phyloP scores from a whole-genome alignment of 2,888 invertebrate species.

The Diadromus collaris region DNA sequence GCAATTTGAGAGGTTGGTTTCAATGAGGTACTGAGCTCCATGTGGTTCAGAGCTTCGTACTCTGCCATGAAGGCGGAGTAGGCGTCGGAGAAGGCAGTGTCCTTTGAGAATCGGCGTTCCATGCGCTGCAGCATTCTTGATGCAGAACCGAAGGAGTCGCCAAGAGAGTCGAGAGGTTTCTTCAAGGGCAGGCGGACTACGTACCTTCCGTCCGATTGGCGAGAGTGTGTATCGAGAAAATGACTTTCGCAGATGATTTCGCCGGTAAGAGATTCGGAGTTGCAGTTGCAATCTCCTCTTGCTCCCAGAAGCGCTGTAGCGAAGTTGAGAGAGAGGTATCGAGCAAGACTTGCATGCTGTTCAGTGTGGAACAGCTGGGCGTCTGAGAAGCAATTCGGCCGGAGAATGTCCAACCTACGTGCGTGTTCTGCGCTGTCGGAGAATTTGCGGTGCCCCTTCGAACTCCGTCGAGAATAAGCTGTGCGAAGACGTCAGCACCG shows the following conservation, averaged over 20 bases:
- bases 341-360: conserved; percentile 28
- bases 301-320: conserved; percentile 47
- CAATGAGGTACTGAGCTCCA: conserved; percentile 20
- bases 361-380: neutral
- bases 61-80: conserved; percentile 47
- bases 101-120: conserved; percentile 20
- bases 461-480: conserved; percentile 13
- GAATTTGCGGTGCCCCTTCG: neutral
- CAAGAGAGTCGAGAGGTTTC: conserved; percentile 10
- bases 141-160: conserved; percentile 7
- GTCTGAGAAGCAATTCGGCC: conserved; percentile 10
- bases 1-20: neutral
- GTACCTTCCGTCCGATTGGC: conserved; percentile 43
- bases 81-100: neutral
- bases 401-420: conserved; percentile 44
- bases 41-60: conserved; percentile 26
- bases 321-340: conserved; percentile 9
- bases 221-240: conserved; percentile 50
- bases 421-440: conserved; percentile 38
- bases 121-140: conserved; percentile 21
- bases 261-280: conserved; percentile 3
- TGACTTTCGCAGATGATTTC: conserved; percentile 50
- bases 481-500: conserved; percentile 25
- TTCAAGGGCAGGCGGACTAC: conserved; percentile 48
- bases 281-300: conserved; percentile 32